A percentile compares a stretch with the other conserved stretches of the same genome.
phyloP scores from a whole-genome alignment of 2,888 invertebrate species.

The Leucoma salicis region DNA sequence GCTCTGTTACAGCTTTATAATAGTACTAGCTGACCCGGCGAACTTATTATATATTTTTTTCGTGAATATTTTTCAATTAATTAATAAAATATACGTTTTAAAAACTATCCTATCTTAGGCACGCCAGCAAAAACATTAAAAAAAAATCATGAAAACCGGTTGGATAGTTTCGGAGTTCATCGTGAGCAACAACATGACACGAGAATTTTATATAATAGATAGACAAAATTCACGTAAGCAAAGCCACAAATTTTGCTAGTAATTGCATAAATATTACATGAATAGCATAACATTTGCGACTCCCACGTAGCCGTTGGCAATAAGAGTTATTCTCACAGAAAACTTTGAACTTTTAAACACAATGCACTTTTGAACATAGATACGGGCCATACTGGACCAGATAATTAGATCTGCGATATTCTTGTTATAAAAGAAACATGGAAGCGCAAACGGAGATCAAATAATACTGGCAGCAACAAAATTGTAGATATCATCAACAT shows the following conservation, averaged over 20 bases:
- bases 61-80: too few relatives aligned
- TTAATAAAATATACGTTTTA: not conserved
- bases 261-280: not conserved
- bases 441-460: constrained; percentile 27
- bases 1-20: too few relatives aligned
- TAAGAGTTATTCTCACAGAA: constrained; percentile 12
- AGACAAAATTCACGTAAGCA: not conserved
- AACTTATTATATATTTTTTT: too few relatives aligned
- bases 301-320: not conserved
- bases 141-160: not conserved
- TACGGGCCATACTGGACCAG: not conserved
- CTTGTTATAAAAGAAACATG: constrained; percentile 13
- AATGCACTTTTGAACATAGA: constrained; percentile 14
- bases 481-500: constrained; percentile 24
- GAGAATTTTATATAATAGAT: too few relatives aligned
- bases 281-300: constrained; percentile 2
- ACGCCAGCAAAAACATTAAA: not conserved
- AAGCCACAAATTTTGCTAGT: not conserved
- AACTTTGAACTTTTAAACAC: constrained; percentile 19
- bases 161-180: too few relatives aligned
- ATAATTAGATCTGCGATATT: constrained; percentile 10
- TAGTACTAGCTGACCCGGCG: too few relatives aligned
- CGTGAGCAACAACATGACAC: too few relatives aligned
- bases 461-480: constrained; percentile 26
- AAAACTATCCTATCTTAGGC: not conserved